Conservation (phyloP, 92 coral and sea anemone species). For the Scolanthus callimorphus region DNA sequence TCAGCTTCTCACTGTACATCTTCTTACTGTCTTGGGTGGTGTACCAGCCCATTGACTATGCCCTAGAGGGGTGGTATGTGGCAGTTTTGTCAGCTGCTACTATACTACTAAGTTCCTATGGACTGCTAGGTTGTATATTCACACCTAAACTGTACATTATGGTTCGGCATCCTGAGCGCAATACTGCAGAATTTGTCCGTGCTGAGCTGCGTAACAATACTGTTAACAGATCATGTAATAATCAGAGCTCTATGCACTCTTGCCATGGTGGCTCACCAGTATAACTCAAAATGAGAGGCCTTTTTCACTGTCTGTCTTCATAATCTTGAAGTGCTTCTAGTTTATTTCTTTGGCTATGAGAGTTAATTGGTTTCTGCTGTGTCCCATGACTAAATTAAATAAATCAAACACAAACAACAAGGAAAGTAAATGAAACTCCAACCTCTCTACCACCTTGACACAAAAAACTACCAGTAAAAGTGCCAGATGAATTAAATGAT, state of each 20-base stretch:
- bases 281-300: not conserved
- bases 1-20: conserved; percentile 64
- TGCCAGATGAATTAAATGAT: too few species aligned
- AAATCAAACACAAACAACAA: too few species aligned
- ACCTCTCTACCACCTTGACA: too few species aligned
- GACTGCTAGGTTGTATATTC: conserved; percentile 56
- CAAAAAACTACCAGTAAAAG: too few species aligned
- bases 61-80: conserved; percentile 68
- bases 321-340: too few species aligned
- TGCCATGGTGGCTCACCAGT: conserved; percentile 16
- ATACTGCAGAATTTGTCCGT: conserved; percentile 45
- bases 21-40: conserved; percentile 57
- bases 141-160: conserved; percentile 56
- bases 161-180: conserved; percentile 49
- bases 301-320: too few species aligned
- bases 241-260: conserved; percentile 4
- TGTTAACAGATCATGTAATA: conserved; percentile 5
- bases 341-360: too few species aligned
- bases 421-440: too few species aligned
- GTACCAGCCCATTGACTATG: conserved; percentile 56
- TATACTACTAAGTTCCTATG: conserved; percentile 54
- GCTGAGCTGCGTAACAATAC: conserved; percentile 36
- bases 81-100: conserved; percentile 54
- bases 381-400: too few species aligned
- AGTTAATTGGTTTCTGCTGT: too few species aligned